These are phyloP conservation scores for Encarsia formosa DNA, from an alignment of 2,888 invertebrate genomes.

Conservation along the genomic window DNA sequence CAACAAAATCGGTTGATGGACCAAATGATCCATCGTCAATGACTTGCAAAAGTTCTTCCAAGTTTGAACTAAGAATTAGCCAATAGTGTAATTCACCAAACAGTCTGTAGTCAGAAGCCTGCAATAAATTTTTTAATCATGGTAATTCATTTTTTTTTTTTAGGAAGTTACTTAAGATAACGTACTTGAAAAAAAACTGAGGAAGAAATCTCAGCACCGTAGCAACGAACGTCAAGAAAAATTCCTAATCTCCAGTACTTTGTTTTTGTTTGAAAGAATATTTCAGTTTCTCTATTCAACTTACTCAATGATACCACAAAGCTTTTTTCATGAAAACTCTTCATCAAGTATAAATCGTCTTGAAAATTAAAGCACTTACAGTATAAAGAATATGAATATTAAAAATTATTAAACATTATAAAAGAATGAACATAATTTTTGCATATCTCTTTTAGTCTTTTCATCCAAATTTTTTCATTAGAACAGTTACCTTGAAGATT, in stretches of 20 bases:
- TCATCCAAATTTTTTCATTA: too few species aligned
- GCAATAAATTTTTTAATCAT: too few species aligned
- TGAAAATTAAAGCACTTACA: too few species aligned
- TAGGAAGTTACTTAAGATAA: not conserved
- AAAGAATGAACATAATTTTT: too few species aligned
- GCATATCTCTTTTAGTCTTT: too few species aligned
- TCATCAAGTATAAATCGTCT: conserved; percentile 3
- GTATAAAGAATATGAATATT: conserved; percentile 12
- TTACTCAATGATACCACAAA: not conserved
- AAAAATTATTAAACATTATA: too few species aligned
- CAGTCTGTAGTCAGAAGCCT: conserved; percentile 18
- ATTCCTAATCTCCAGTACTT: not conserved
- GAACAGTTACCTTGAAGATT: conserved; percentile 8
- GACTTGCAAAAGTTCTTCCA: not conserved
- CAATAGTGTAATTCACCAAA: conserved; percentile 17
- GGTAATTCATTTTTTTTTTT: too few species aligned
- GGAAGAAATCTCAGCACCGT: not conserved
- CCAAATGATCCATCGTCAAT: conserved; percentile 15
- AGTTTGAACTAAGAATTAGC: conserved; percentile 11
- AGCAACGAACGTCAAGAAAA: conserved; percentile 7
- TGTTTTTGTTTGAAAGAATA: not conserved
- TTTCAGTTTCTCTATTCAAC: not conserved
- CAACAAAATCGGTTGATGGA: conserved; percentile 14
- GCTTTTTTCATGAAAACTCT: not conserved
- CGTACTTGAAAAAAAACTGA: conserved; percentile 6